Evolutionary conservation across 1,140 invertebrate species (phyloP).

Genomic region (Drosophila mayri): DNA sequence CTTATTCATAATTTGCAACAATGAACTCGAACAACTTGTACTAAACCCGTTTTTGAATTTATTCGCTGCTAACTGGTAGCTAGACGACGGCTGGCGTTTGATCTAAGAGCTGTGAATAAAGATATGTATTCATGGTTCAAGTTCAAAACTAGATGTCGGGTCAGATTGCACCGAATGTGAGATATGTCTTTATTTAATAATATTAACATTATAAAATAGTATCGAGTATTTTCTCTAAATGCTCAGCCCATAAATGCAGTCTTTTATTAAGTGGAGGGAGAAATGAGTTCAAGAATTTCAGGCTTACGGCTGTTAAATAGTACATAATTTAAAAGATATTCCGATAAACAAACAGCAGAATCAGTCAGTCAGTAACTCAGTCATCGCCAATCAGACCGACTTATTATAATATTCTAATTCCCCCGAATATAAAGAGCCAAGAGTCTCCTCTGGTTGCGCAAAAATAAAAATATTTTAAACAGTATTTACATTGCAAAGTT

Average conservation of each 20-base stretch:
- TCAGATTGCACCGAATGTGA: neutral
- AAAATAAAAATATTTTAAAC: neutral
- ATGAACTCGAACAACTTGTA: constrained; percentile 70
- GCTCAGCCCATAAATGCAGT: neutral
- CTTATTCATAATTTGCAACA: constrained; percentile 70
- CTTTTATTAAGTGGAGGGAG: neutral
- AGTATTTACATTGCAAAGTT: constrained; percentile 8
- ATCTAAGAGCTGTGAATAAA: constrained; percentile 9
- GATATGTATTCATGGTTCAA: constrained; percentile 6
- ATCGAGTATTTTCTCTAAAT: neutral
- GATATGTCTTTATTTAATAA: neutral
- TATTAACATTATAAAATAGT: neutral
- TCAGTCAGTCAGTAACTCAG: too few relatives aligned
- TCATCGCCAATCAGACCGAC: too few relatives aligned
- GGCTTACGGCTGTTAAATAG: neutral
- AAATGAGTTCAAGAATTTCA: neutral
- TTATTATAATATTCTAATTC: too few relatives aligned
- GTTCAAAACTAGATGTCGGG: neutral
- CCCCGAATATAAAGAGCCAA: too few relatives aligned
- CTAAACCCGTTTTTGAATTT: constrained; percentile 61
- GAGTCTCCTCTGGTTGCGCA: too few relatives aligned
- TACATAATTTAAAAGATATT: too few relatives aligned
- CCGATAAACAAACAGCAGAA: too few relatives aligned
- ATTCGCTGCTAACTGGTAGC: constrained; percentile 29
- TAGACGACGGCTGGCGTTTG: constrained; percentile 18